Percentiles rank a stretch among this genome's conserved stretches.
Conservation (phyloP, 2,797 vertebrate species). For the Oreonectes daqikongensis region DNA sequence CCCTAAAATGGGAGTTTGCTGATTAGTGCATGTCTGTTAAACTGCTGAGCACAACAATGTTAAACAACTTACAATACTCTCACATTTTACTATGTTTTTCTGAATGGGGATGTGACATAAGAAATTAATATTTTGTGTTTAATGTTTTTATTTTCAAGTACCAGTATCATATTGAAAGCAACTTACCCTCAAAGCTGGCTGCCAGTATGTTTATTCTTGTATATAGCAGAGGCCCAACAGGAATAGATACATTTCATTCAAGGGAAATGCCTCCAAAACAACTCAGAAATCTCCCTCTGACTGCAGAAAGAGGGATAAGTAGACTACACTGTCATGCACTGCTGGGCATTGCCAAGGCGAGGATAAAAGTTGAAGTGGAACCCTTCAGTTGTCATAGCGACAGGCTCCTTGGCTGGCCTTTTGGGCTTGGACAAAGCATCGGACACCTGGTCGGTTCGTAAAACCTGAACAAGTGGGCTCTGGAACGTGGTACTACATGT, state of each 20-base stretch:
- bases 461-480: conserved; percentile 35
- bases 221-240: conserved; percentile 9
- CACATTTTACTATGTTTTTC: background rate
- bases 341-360: conserved; percentile 61
- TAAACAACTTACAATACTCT: background rate
- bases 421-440: conserved; percentile 46
- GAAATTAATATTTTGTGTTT: conserved; percentile 7
- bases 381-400: conserved; percentile 61
- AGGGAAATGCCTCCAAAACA: conserved; percentile 40
- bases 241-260: conserved; percentile 27
- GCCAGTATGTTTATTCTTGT: conserved; percentile 38
- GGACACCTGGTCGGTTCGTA: conserved; percentile 53
- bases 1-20: background rate
- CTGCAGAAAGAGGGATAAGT: conserved; percentile 40
- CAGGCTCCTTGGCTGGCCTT: conserved; percentile 45
- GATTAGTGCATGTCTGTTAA: conserved; percentile 13
- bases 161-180: conserved; percentile 1
- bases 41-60: background rate
- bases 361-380: conserved; percentile 61
- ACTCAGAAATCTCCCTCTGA: conserved; percentile 49
- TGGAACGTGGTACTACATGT: conserved; percentile 59
- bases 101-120: background rate
- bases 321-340: conserved; percentile 56
- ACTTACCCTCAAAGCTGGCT: conserved; percentile 7
- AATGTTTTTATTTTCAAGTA: conserved; percentile 10